These are phyloP conservation scores for Drosophila mimetica DNA, from an alignment of 2,888 invertebrate species.

Conservation along the genomic window DNA sequence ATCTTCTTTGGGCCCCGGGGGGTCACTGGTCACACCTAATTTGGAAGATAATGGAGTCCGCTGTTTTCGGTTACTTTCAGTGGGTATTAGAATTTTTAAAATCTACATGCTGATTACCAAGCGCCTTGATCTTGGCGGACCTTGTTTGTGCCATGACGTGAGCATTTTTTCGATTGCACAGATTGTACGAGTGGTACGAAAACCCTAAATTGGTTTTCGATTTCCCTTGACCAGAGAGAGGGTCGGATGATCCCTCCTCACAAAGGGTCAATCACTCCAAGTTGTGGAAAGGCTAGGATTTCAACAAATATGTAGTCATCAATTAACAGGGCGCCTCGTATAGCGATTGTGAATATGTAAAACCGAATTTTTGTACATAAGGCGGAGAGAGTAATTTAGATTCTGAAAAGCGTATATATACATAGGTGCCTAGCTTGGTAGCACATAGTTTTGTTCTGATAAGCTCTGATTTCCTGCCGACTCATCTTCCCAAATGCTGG, in stretches of 20 bases:
- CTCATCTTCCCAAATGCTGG: slow-evolving; percentile 29
- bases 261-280: slow-evolving; percentile 18
- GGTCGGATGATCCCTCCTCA: slow-evolving; percentile 10
- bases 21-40: slow-evolving; percentile 67
- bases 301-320: slow-evolving; percentile 21
- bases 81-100: slow-evolving; percentile 44
- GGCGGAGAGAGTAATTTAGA: slow-evolving; percentile 11
- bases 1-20: slow-evolving; percentile 41
- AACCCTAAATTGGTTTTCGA: slow-evolving; percentile 5
- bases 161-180: slow-evolving; percentile 38
- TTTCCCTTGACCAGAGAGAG: slow-evolving; percentile 16
- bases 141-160: slow-evolving; percentile 66
- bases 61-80: slow-evolving; percentile 63
- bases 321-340: not conserved
- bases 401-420: slow-evolving; percentile 10
- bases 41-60: slow-evolving; percentile 64
- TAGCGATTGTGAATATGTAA: not conserved
- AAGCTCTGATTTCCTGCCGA: slow-evolving; percentile 26
- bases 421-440: slow-evolving; percentile 8
- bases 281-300: slow-evolving; percentile 10
- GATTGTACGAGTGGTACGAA: slow-evolving; percentile 4
- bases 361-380: slow-evolving; percentile 7
- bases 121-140: slow-evolving; percentile 75
- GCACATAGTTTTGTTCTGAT: slow-evolving; percentile 38
- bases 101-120: slow-evolving; percentile 57